Evolutionary conservation across 2,888 invertebrate species (phyloP).

Genomic region (Andrena dorsata): DNA sequence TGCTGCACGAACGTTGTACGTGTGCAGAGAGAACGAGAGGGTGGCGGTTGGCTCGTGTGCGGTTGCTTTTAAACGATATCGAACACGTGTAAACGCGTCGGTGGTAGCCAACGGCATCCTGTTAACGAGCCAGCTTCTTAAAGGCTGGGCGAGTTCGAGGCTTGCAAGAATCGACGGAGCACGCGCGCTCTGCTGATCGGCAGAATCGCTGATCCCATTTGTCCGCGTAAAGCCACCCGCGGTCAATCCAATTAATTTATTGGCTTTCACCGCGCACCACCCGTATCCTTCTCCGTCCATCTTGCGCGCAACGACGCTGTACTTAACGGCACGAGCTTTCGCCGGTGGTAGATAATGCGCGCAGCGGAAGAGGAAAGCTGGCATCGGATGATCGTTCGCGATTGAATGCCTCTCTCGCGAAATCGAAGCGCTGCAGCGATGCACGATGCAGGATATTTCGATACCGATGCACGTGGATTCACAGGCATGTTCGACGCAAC

Average conservation of each 20-base stretch:
- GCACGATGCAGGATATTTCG: not conserved
- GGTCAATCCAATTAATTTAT: conserved; percentile 85
- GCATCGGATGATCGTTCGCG: conserved; percentile 20
- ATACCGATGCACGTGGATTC: too few relatives aligned
- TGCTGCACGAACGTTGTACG: not conserved
- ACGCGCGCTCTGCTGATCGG: conserved; percentile 77
- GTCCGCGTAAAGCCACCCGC: conserved; percentile 82
- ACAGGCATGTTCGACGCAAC: too few relatives aligned
- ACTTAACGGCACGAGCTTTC: conserved; percentile 54
- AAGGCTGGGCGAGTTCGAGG: conserved; percentile 41
- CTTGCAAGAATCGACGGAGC: conserved; percentile 56
- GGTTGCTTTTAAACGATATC: conserved; percentile 59
- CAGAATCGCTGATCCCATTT: conserved; percentile 84
- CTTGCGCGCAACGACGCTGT: conserved; percentile 23
- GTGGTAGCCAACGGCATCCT: conserved; percentile 58
- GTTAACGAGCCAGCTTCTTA: conserved; percentile 64
- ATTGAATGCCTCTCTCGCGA: conserved; percentile 13
- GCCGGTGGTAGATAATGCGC: conserved; percentile 39
- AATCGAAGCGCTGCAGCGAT: not conserved
- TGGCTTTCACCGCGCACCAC: conserved; percentile 78
- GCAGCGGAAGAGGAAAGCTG: conserved; percentile 18
- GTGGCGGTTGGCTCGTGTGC: conserved; percentile 1
- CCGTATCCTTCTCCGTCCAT: not conserved
- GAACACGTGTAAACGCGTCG: conserved; percentile 67
- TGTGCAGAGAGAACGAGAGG: not conserved